phyloP scores from a whole-genome alignment of 2,888 invertebrate genomes.

The Zaprionus bogoriensis region DNA sequence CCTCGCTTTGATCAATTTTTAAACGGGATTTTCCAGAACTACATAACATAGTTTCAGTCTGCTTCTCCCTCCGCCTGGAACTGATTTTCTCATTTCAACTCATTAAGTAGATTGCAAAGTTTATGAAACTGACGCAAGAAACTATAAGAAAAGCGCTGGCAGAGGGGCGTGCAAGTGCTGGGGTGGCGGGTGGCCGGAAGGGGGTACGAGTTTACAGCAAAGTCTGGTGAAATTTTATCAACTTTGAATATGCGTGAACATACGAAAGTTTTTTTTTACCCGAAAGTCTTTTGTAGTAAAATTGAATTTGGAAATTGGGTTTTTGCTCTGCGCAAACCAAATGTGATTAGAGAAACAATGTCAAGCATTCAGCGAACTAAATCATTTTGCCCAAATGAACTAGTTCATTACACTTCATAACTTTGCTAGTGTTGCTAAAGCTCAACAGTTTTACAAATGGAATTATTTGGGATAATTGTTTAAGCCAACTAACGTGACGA shows the following conservation, averaged over 20 bases:
- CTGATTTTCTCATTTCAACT: neutral
- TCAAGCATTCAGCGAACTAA: neutral
- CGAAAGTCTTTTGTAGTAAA: neutral
- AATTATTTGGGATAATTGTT: neutral
- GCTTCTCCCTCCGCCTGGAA: neutral
- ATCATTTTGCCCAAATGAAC: neutral
- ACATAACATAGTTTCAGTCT: neutral
- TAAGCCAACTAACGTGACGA: neutral
- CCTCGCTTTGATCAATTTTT: neutral
- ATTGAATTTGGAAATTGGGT: neutral
- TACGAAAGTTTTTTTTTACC: neutral
- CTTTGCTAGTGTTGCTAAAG: neutral
- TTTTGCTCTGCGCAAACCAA: neutral
- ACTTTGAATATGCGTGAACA: neutral
- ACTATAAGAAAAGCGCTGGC: slow-evolving; percentile 1
- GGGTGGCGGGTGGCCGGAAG: neutral
- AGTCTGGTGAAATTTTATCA: neutral
- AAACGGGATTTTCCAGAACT: neutral
- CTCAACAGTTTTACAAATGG: neutral
- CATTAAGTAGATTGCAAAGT: neutral
- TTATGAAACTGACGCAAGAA: neutral
- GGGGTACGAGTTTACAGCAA: too few species aligned
- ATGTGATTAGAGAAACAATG: neutral
- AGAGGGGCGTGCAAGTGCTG: neutral
- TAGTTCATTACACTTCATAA: neutral